Base-by-base conservation (phyloP, 1,140 invertebrate species). In the Stenopsyche tienmushanensis region DNA sequence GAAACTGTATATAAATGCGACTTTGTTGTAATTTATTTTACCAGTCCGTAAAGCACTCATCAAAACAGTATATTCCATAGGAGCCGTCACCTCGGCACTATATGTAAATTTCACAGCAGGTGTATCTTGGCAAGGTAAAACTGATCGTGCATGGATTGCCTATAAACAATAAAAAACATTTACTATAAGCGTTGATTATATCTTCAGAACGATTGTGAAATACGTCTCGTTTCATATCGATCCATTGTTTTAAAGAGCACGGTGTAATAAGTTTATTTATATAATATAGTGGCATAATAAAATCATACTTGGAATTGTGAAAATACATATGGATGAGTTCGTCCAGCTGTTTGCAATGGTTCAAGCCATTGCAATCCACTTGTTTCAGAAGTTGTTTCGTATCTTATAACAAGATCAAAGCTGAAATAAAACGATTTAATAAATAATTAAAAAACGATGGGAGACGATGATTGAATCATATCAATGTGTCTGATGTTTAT, bases 71-170 rank as follows among this genome's bases (percentile, higher is more conserved):
- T 96, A 81, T 62, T 89, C 86, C 18, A 73, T 78, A n/a, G 91
- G 89, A 52, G 89, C 92, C 49, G 84, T 84, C 23, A 96, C 89
- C 68, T 86, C 84, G 1, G 95, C 94, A 60, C 85, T 84, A 73
- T 96, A 98, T 1, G 91, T 89, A 64, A 86, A 85, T 80, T 98
- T 98, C 0, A 96, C 90, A n/a, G 85, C 83, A 2, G 96, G 95
- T 0, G 94, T 92, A 79, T 98, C 96, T 84, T 98, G 95, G 74
- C 94, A 97, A 2, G 96, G 96, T 10, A 96, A 63, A 62, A 97
- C 85, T 7, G 92, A 92, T 52, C 94, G 82, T 1, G 90, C 89
- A 81, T 96, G 92, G 71, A 97, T 95, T 9, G 95, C 88, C 88
- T 96, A 73, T 60, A 79, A 78, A 58, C 10, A 23, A 58, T 42